A percentile compares a stretch with the other conserved stretches of the same genome.
These are phyloP conservation scores for Spodoptera litura DNA, from an alignment of 1,140 invertebrate species.

Conservation along the genomic window DNA sequence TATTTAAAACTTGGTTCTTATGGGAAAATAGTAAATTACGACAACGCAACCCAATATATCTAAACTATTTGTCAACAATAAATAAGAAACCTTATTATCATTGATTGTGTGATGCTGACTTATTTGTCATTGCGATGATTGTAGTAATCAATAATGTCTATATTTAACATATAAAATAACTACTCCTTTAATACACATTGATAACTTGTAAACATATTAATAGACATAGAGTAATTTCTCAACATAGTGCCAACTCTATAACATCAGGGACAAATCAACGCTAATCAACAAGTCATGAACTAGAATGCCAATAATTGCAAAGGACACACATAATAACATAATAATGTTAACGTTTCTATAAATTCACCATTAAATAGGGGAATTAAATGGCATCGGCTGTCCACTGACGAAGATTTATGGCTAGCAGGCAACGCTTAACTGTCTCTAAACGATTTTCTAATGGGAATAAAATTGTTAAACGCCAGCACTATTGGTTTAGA, in stretches of 20 bases:
- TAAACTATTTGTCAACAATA: too few relatives aligned
- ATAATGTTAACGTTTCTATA: constrained; percentile 31
- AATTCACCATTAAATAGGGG: constrained; percentile 25
- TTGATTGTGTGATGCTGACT: too few relatives aligned
- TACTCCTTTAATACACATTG: background rate
- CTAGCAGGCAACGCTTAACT: background rate
- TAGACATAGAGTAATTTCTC: background rate
- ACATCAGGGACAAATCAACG: background rate
- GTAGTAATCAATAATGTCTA: too few relatives aligned
- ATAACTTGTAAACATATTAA: background rate
- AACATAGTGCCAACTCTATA: too few relatives aligned
- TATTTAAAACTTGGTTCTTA: too few relatives aligned
- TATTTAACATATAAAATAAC: too few relatives aligned
- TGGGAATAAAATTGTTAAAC: constrained; percentile 31
- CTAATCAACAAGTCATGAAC: constrained; percentile 2
- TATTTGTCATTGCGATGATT: too few relatives aligned
- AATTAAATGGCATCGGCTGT: constrained; percentile 36
- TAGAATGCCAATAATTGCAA: constrained; percentile 23
- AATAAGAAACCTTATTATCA: too few relatives aligned
- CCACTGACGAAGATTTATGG: constrained; percentile 20
- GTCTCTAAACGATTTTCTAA: constrained; percentile 26
- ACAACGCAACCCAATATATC: too few relatives aligned
- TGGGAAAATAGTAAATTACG: too few relatives aligned
- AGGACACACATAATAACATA: constrained; percentile 39
- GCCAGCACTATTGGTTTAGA: constrained; percentile 1